A percentile compares a stretch with the other conserved stretches of the same genome.
phyloP scores from a whole-genome alignment of 2,888 invertebrate species.

The Lamellibrachia columna region DNA sequence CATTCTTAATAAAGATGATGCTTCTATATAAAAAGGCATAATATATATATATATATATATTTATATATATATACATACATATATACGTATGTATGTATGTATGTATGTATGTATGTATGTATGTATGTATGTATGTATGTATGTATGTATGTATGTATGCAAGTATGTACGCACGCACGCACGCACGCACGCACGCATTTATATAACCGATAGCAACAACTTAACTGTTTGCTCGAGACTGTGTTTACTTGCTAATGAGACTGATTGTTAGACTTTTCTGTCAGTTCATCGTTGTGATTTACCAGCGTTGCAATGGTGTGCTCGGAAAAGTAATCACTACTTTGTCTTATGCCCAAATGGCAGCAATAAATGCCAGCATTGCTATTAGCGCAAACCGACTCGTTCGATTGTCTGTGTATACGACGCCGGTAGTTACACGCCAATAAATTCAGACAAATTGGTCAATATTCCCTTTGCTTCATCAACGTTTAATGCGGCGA shows the following conservation, averaged over 20 bases:
- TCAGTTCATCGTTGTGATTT: neutral
- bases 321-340: neutral
- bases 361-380: neutral
- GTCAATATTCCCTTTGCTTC: constrained; percentile 16
- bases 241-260: neutral
- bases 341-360: constrained; percentile 1
- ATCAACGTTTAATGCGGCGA: constrained; percentile 12
- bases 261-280: neutral
- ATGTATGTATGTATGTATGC: too few relatives aligned
- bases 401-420: neutral
- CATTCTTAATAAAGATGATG: too few relatives aligned
- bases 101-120: too few relatives aligned
- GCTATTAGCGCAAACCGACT: neutral
- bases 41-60: too few relatives aligned
- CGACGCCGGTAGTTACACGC: constrained; percentile 1
- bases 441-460: constrained; percentile 16
- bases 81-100: neutral
- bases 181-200: too few relatives aligned
- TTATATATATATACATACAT: too few relatives aligned
- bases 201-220: too few relatives aligned
- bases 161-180: too few relatives aligned
- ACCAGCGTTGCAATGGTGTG: neutral
- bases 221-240: too few relatives aligned
- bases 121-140: too few relatives aligned
- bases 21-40: too few relatives aligned